These are phyloP conservation scores for Euleptes europaea DNA, from an alignment of 2,113 vertebrate species.

Conservation along the genomic window DNA sequence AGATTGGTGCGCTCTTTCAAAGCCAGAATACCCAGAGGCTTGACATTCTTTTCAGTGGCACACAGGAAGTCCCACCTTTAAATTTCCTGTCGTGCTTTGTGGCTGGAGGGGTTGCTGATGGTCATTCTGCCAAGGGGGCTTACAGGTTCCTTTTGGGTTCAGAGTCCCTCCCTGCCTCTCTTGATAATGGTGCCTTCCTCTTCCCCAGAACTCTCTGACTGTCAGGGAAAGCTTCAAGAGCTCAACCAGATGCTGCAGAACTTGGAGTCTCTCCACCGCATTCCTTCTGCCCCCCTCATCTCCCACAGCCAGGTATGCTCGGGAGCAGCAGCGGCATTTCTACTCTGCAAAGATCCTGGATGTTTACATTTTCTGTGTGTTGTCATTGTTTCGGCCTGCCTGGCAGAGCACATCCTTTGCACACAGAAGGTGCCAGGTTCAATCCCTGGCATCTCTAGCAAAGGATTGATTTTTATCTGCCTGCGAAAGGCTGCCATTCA, in stretches of 20 bases:
- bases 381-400: neutral
- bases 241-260: conserved; percentile 84
- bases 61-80: neutral
- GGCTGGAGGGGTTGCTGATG: neutral
- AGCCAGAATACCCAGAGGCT: neutral
- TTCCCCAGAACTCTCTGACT: conserved; percentile 80
- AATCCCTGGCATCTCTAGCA: too few relatives aligned
- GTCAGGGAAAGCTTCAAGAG: conserved; percentile 85
- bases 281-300: conserved; percentile 83
- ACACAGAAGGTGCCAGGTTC: too few relatives aligned
- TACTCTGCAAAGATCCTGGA: neutral
- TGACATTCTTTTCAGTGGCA: neutral
- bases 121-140: neutral
- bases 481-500: too few relatives aligned
- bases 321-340: rapidly evolving
- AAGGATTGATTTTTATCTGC: too few relatives aligned
- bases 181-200: neutral
- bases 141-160: neutral
- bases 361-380: neutral
- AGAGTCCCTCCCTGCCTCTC: neutral
- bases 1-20: neutral
- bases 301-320: conserved; percentile 72
- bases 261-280: conserved; percentile 83
- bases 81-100: neutral
- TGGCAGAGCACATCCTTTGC: neutral